Evolutionary conservation across 2,113 vertebrate species (phyloP), one percentile per base, ranked within the genome.

Genomic region (Notechis scutatus): DNA sequence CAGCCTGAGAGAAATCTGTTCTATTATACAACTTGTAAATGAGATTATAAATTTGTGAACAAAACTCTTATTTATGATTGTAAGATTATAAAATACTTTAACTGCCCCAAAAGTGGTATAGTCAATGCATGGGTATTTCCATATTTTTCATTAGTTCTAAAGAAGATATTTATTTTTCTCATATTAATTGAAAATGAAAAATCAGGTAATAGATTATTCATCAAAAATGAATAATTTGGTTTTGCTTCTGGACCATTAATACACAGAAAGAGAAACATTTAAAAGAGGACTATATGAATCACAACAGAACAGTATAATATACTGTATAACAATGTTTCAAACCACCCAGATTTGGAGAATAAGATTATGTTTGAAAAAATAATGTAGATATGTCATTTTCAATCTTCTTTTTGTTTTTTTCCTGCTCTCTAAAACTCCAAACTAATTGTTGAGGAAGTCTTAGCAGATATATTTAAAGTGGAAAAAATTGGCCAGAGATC

Each of bases 401-500:
- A n/a, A 52, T 26, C 54, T 18, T 85, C 3, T 45, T 23, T 85
- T 5, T 85, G 39, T n/a, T 57, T 57, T 57, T 21, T 50, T n/a
- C 39, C 29, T 24, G 0, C 11, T 57, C 26, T n/a, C 24, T 54
- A 90, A 21, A n/a, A 64, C 42, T 85, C n/a, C 87, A 93, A 93
- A 86, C 18, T 7, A 85, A 85, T 88, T 10, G 59, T 55, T 93
- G 45, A 1, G 24, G 39, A 34, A 24, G 20, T 61, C 1, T 8
- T 0, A 94, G 88, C 86, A 93, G 56, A 56, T 24, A 85, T 74
- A 0, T 64, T 88, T 59, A 34, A 34, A 23, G 23, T 29, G 52
- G 86, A 24, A 91, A 57, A 20, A 56, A 6, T 94, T 94, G 93
- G 47, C 14, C n/a, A 39, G 85, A 93, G 94, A 87, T 42, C 92